These are phyloP conservation scores for Zingel zingel DNA, from an alignment of 2,113 vertebrate genomes.

Conservation along the genomic window DNA sequence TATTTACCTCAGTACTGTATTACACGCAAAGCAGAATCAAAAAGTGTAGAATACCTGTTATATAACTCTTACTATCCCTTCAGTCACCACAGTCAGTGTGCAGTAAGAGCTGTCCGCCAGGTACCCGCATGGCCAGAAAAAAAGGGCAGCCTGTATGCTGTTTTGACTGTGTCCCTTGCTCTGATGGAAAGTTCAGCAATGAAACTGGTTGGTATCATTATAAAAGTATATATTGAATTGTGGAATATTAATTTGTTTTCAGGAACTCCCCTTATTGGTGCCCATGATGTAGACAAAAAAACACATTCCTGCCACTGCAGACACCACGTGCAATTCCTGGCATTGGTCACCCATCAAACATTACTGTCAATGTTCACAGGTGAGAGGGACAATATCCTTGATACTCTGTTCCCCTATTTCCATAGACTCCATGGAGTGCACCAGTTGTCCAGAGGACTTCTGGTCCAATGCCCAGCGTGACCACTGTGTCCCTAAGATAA, in stretches of 20 bases:
- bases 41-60: not conserved
- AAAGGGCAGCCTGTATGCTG: conserved; percentile 84
- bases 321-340: conserved; percentile 46
- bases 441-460: conserved; percentile 70
- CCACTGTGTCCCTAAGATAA: conserved; percentile 72
- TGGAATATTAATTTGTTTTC: not conserved
- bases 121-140: conserved; percentile 79
- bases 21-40: not conserved
- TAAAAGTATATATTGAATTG: not conserved
- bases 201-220: conserved; percentile 65
- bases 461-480: conserved; percentile 69
- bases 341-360: not conserved
- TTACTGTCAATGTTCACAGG: not conserved
- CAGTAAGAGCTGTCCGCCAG: conserved; percentile 83
- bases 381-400: not conserved
- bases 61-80: not conserved
- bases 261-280: not conserved
- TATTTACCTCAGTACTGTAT: not conserved
- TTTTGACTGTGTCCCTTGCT: conserved; percentile 86
- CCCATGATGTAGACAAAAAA: not conserved
- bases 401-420: not conserved
- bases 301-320: not conserved
- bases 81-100: conserved; percentile 69
- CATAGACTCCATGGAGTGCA: conserved; percentile 75
- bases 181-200: conserved; percentile 80